Base-by-base conservation (phyloP, 2,113 vertebrate species). In the Ancistrus triradiatus region DNA sequence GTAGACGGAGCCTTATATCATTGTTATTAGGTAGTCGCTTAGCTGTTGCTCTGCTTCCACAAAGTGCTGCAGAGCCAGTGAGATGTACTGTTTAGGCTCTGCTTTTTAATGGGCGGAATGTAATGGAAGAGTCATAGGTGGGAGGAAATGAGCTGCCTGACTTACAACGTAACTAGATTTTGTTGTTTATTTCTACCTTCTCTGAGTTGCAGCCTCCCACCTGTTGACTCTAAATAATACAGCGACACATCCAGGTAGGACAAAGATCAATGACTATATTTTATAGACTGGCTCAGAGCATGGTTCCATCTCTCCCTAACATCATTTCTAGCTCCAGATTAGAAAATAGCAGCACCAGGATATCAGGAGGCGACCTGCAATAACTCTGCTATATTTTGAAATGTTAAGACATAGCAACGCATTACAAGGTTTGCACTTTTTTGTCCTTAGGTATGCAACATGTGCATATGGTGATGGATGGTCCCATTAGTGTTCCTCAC, bases 261-360 rank as follows among this genome's bases (percentile, higher is more conserved):
- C 9, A 38, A 6, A 17, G 75, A 81, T 85, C 80, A 76, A 84
- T 84, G 77, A 61, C 58, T 70, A 69, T 75, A 76, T 77, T 78
- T 77, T 80, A 67, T 37, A 74, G 66, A 56, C 72, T 78, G 74
- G 67, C 66, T 40, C 17, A 6, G 27, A 22, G 70, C 7, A 33
- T 50, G 22, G 21, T 11, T 28, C 22, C 10, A 4, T 46, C 25
- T 35, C 27, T 22, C 27, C 21, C 10, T 50, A 33, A 33, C 59
- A 7, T 13, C 14, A 19, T 63, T 33, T 50, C 59, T 51, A 15
- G 35, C 18, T 49, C 61, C 21, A 25, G 57, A 48, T 74, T 59
- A 46, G 10, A 49, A 66, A 52, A 61, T 19, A 51, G 46, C 70
- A 55, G 35, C 2, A 18, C 19, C 22, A 10, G 47, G 33, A 28